Base-by-base conservation (phyloP, 2,113 vertebrate species). In the Toxotes jaculatrix region DNA sequence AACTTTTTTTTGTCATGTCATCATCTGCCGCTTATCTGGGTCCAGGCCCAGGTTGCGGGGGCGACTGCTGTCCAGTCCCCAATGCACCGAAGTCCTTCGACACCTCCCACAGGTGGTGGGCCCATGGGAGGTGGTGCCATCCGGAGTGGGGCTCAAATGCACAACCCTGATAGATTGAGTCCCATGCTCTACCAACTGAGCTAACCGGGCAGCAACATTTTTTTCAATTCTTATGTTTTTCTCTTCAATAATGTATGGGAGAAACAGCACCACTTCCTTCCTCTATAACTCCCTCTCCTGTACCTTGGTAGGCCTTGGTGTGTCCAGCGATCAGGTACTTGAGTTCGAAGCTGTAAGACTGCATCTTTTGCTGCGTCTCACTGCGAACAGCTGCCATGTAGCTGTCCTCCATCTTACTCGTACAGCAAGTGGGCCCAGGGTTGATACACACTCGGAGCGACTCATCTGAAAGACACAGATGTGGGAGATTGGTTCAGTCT, bases 401-500 rank as follows among this genome's bases (percentile, higher is more conserved):
- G 92, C 93, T 96, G 74, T 98, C 97, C 91, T 98, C 97, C 97
- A 98, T 98, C 91, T 95, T 97, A 74, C 95, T 95, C 49, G 96
- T 97, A 74, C 97, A 98, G 86, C 97, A 98, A 0, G 96, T 97
- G 40, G 96, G 96, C 27, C 95, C 95, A 7, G 92, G 80, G 59
- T 97, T 95, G 47, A 95, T 92, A 56, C 97, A 98, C 91, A 98
- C 95, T 77, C 95, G 95, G 31, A 98, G 95, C 60, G 96, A 94
- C 70, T 95, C 96, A 77, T 95, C 97, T 98, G 80, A 76, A 83
- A 75, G 38, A 59, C 36, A 23, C 3, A 70, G 45, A 43, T 9
- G 9, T 17, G 19, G 40, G 14, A 61, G 17, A 49, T 0, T 8
- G 16, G 9, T 19, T 59, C 53, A 79, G 47, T 7, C 14, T 1